Percentiles rank a stretch among this genome's conserved stretches.
Conservation (phyloP, 2,797 vertebrate species). For the Threskiornis aethiopicus region DNA sequence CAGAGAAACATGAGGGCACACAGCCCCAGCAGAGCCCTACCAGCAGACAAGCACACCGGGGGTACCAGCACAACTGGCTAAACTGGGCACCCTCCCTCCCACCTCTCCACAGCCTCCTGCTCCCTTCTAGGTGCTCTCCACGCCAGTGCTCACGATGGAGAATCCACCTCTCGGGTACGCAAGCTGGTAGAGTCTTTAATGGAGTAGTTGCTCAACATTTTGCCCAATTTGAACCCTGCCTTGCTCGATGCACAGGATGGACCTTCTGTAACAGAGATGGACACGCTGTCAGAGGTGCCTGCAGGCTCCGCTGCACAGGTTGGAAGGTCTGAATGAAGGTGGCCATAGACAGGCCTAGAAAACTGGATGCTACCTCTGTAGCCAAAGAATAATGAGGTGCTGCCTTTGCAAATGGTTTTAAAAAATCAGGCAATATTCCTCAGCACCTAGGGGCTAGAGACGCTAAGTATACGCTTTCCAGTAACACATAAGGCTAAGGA, state of each 20-base stretch:
- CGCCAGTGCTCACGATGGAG: background rate
- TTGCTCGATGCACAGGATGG: rapidly evolving
- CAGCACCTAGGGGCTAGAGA: background rate
- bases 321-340: background rate
- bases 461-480: background rate
- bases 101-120: background rate
- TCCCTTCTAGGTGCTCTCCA: background rate
- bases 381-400: background rate
- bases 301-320: background rate
- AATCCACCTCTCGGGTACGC: background rate
- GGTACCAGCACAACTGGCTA: background rate
- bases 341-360: background rate
- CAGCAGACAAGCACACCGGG: background rate
- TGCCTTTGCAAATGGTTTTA: background rate
- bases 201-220: background rate
- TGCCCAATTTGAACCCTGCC: too few species aligned
- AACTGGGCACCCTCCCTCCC: background rate
- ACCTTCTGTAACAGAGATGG: background rate
- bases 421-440: too few species aligned
- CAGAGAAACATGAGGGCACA: background rate
- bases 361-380: background rate
- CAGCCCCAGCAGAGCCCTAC: background rate
- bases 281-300: background rate
- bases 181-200: too few species aligned
- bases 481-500: background rate